These are phyloP conservation scores for Myotis daubentonii DNA, from an alignment of 2,797 vertebrate genomes.

Conservation along the genomic window DNA sequence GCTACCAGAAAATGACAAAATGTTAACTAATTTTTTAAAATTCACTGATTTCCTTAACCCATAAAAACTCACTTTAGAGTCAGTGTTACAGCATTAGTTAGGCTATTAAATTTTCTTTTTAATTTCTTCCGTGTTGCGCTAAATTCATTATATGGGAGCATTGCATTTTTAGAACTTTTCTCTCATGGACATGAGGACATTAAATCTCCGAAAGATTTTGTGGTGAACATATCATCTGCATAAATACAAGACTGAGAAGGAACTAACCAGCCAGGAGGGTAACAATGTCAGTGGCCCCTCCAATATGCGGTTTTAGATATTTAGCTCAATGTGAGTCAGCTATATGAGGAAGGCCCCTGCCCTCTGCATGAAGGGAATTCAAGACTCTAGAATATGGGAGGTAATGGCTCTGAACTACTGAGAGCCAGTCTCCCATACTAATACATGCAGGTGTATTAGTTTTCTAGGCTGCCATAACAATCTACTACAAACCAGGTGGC, in stretches of 20 bases:
- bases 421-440: not conserved
- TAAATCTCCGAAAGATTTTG: slow-evolving; percentile 15
- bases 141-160: not conserved
- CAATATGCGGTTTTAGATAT: not conserved
- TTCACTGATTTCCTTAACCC: not conserved
- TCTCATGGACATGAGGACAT: not conserved
- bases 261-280: not conserved
- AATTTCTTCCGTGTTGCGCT: not conserved
- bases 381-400: not conserved
- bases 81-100: not conserved
- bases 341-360: not conserved
- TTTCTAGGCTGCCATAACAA: not conserved
- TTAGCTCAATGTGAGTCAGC: not conserved
- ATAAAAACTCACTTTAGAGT: not conserved
- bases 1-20: not conserved
- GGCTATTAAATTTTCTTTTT: not conserved
- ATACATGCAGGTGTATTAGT: not conserved
- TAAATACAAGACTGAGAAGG: not conserved
- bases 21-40: not conserved
- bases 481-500: not conserved
- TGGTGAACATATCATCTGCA: not conserved
- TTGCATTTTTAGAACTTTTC: not conserved
- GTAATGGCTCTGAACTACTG: not conserved
- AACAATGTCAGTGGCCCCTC: not conserved
- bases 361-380: not conserved